Percentiles rank a stretch among this genome's conserved stretches.
phyloP scores from a whole-genome alignment of 2,797 vertebrate genomes.

The Ataeniobius toweri region DNA sequence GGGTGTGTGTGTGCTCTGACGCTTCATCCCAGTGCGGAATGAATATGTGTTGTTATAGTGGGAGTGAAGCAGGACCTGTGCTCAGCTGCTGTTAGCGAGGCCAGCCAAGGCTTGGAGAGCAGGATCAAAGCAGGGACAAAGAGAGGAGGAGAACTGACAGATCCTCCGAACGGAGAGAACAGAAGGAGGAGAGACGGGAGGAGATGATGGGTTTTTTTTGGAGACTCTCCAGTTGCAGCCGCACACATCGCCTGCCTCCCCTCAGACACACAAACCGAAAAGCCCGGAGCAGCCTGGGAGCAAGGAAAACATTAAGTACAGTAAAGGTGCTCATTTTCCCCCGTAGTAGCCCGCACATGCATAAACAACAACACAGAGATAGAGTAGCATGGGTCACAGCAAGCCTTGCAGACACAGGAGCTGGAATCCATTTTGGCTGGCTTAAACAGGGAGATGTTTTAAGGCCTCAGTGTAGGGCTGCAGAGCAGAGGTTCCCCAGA shows the following conservation, averaged over 20 bases:
- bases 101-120: constrained; percentile 75
- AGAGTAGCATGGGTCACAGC: constrained; percentile 79
- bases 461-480: constrained; percentile 68
- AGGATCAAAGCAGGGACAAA: constrained; percentile 82
- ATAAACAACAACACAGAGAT: constrained; percentile 60
- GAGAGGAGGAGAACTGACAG: constrained; percentile 77
- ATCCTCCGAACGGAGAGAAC: constrained; percentile 77
- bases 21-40: constrained; percentile 56
- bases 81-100: constrained; percentile 79
- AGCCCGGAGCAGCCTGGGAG: constrained; percentile 76
- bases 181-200: constrained; percentile 71
- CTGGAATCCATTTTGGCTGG: constrained; percentile 76
- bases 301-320: constrained; percentile 77
- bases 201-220: constrained; percentile 73
- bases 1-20: constrained; percentile 28
- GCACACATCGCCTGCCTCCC: constrained; percentile 78
- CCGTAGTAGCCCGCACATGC: constrained; percentile 34
- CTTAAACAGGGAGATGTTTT: constrained; percentile 76
- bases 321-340: constrained; percentile 68
- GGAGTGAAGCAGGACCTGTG: constrained; percentile 79
- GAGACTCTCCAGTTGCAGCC: constrained; percentile 83
- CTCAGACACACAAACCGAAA: constrained; percentile 67
- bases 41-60: constrained; percentile 73
- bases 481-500: constrained; percentile 67
- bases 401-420: constrained; percentile 78